A percentile compares a stretch with the other conserved stretches of the same genome.
phyloP scores from a whole-genome alignment of 23 tunicate species.

The Trididemnum clinides region DNA sequence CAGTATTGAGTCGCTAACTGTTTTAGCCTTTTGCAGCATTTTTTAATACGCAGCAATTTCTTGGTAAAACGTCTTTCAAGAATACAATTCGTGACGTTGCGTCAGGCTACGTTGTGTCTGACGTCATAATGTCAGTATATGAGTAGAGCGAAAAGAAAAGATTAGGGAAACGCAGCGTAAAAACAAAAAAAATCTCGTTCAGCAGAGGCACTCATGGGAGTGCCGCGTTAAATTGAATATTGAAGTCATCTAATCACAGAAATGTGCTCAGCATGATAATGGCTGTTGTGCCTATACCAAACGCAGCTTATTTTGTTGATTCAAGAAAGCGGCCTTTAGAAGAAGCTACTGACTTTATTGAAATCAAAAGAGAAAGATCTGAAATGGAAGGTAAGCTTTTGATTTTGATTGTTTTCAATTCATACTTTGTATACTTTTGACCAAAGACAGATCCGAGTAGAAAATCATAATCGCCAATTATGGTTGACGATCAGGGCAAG shows the following conservation, averaged over 20 bases:
- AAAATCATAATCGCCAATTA: too few species aligned
- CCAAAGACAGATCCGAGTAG: too few species aligned
- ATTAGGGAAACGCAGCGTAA: not conserved
- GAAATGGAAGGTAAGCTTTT: conserved; percentile 81
- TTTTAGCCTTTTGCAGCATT: too few species aligned
- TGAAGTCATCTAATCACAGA: not conserved
- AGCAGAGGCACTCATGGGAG: not conserved
- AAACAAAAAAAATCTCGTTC: conserved; percentile 2
- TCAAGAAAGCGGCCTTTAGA: conserved; percentile 93
- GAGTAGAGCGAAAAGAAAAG: not conserved
- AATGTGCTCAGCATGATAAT: conserved; percentile 84
- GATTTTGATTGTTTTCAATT: not conserved
- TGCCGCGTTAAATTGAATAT: not conserved
- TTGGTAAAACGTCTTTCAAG: too few species aligned
- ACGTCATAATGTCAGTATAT: conserved; percentile 10
- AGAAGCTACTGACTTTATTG: conserved; percentile 76
- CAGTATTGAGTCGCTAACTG: too few species aligned
- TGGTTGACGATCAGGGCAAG: too few species aligned
- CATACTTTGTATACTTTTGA: too few species aligned
- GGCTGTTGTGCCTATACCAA: conserved; percentile 87
- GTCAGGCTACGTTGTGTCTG: not conserved
- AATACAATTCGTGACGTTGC: not conserved
- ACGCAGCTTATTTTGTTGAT: conserved; percentile 79
- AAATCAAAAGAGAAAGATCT: conserved; percentile 78
- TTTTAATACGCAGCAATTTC: too few species aligned